Conservation (phyloP, 2,113 vertebrate species). For the Lates calcarifer region DNA sequence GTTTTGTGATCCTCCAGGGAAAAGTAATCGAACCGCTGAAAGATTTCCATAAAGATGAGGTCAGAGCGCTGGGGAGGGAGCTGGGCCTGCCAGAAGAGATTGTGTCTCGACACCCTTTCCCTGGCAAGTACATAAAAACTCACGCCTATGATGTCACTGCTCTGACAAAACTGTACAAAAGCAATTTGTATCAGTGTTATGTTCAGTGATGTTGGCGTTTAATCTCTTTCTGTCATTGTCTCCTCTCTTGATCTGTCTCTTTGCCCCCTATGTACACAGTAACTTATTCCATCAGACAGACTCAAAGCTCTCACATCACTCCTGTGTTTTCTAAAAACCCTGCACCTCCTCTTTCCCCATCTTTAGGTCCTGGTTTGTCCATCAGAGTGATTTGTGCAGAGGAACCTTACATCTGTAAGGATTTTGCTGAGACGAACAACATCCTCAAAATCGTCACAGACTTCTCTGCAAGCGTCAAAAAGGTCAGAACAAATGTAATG, state of each 20-base stretch:
- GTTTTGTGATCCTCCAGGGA: constrained; percentile 84
- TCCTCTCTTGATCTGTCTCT: background rate
- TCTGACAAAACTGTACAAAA: background rate
- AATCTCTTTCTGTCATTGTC: background rate
- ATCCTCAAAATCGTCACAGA: constrained; percentile 98
- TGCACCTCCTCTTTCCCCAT: background rate
- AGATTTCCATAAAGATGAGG: constrained; percentile 99
- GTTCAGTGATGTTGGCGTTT: background rate
- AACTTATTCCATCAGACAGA: background rate
- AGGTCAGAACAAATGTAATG: constrained; percentile 82
- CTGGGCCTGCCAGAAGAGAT: constrained; percentile 97
- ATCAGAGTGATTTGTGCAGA: constrained; percentile 99
- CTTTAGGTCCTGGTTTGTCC: constrained; percentile 94
- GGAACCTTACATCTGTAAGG: constrained; percentile 98
- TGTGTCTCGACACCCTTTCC: constrained; percentile 96
- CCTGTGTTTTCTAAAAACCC: background rate
- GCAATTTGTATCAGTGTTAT: background rate
- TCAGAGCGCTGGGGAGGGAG: constrained; percentile 93
- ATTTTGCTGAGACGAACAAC: constrained; percentile 98
- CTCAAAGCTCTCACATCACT: background rate
- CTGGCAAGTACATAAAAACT: constrained; percentile 83
- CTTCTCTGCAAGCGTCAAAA: constrained; percentile 98
- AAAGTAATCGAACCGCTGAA: constrained; percentile 99
- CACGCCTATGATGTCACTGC: background rate
- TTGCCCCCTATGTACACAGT: background rate